These are phyloP conservation scores for Tyria jacobaeae DNA, from an alignment of 2,888 invertebrate genomes.

Conservation along the genomic window DNA sequence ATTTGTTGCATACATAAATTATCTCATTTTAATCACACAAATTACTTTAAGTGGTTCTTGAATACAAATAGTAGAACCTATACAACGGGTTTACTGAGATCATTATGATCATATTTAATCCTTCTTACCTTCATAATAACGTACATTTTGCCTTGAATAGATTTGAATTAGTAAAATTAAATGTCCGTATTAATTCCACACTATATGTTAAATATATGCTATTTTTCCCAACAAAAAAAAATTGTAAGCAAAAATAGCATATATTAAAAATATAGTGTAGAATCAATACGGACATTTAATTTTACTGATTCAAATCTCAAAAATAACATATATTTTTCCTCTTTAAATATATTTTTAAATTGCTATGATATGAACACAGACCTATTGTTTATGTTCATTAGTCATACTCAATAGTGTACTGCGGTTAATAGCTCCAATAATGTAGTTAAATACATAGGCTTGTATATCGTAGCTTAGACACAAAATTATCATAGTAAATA, in stretches of 20 bases:
- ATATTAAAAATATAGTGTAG: too few relatives aligned
- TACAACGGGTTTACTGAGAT: background rate
- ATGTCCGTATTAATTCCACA: background rate
- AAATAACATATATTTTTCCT: too few relatives aligned
- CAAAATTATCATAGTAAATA: background rate
- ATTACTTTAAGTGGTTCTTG: constrained; percentile 19
- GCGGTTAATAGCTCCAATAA: background rate
- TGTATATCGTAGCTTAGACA: background rate
- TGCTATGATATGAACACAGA: background rate
- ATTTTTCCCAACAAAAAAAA: too few relatives aligned
- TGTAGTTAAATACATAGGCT: background rate
- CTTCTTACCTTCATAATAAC: background rate
- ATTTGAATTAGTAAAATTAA: background rate
- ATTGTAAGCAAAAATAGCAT: too few relatives aligned
- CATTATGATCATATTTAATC: background rate
- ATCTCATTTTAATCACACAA: constrained; percentile 22
- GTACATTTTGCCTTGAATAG: background rate
- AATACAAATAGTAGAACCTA: constrained; percentile 3
- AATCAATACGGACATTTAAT: background rate
- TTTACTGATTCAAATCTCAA: background rate
- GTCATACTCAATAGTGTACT: background rate
- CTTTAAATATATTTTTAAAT: background rate
- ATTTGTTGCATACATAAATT: constrained; percentile 41
- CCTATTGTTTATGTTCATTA: background rate
- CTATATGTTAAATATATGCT: too few relatives aligned